Base-by-base conservation (phyloP, 92 coral and sea anemone genomes). In the Epizoanthus stellaris region DNA sequence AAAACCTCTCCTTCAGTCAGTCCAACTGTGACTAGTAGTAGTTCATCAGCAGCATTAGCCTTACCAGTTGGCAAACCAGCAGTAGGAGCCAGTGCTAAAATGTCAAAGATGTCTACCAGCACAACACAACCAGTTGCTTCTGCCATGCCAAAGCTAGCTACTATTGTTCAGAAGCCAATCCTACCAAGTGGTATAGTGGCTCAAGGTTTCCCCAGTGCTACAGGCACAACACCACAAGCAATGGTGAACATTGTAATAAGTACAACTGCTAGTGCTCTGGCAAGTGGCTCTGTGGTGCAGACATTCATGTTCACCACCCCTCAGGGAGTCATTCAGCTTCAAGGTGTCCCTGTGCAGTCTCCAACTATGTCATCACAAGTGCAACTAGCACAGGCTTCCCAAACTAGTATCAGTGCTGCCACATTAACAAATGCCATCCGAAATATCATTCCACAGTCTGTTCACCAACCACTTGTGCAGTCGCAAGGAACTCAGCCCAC, bases 231-330 rank as follows among this genome's bases (percentile, higher is more conserved):
- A n/a, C 83, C 64, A 79, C 83, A n/a, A 45, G 34, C 83, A 63
- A 4, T 79, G 9, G 72, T 79, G 40, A 79, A 79, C 53, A 43
- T 79, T 64, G 66, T 79, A 70, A 79, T 79, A 20, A 23, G 71
- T 40, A 61, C 83, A 42, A 79, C 83, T 79, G 72, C 83, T 15
- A 16, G 83, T 62, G 43, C 71, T 23, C 59, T 79, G 45, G 49
- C 83, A 62, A 62, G 83, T 25, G 45, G 72, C 16, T 63, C 83
- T 42, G 39, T 79, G 52, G 83, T 79, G 64, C 83, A 79, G 45
- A 79, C 83, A 79, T 79, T 79, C 83, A 63, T 79, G 83, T 17
- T 79, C 23, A 79, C 71, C 43, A 79, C 83, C n/a, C 83, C 83
- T 10, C 83, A 79, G 61, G 83, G 83, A 20, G 30, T 79, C 71